Percentiles rank a stretch among this genome's conserved stretches.
These are phyloP conservation scores for Cyanoramphus novaezelandiae DNA, from an alignment of 2,113 vertebrate genomes.

Conservation along the genomic window DNA sequence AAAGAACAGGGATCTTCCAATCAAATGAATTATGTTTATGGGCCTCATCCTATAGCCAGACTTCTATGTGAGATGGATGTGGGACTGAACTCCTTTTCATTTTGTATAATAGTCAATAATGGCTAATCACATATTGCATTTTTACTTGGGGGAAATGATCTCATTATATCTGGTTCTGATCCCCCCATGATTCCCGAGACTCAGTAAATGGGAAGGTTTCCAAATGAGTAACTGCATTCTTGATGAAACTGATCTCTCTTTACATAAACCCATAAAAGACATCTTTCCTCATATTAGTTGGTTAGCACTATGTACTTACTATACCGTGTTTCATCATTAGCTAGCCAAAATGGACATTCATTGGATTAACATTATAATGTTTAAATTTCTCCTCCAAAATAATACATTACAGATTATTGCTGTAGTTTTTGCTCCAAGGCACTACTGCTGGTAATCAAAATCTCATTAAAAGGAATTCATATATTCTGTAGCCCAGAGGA, in stretches of 20 bases:
- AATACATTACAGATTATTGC: constrained; percentile 31
- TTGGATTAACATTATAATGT: constrained; percentile 46
- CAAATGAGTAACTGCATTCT: constrained; percentile 30
- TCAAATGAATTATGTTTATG: background rate
- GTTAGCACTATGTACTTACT: constrained; percentile 44
- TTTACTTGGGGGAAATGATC: constrained; percentile 40
- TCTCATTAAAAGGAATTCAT: constrained; percentile 64
- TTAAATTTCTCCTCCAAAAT: constrained; percentile 40
- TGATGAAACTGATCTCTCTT: constrained; percentile 54
- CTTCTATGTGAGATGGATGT: background rate
- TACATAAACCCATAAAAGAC: constrained; percentile 47
- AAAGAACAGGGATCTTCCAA: background rate
- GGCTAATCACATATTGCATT: constrained; percentile 47
- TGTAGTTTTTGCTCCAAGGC: constrained; percentile 39
- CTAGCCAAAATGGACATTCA: constrained; percentile 42
- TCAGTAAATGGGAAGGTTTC: constrained; percentile 35
- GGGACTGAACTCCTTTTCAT: constrained; percentile 18
- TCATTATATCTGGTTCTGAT: constrained; percentile 43
- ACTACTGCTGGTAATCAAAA: constrained; percentile 57
- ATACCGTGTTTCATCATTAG: constrained; percentile 33
- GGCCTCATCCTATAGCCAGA: background rate
- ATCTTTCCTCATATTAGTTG: background rate
- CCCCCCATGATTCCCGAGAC: background rate
- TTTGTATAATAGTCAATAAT: constrained; percentile 33
- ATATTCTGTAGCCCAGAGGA: constrained; percentile 43